These are phyloP conservation scores for Alectoris magna DNA, from an alignment of 2,797 vertebrate genomes.

Conservation along the genomic window DNA sequence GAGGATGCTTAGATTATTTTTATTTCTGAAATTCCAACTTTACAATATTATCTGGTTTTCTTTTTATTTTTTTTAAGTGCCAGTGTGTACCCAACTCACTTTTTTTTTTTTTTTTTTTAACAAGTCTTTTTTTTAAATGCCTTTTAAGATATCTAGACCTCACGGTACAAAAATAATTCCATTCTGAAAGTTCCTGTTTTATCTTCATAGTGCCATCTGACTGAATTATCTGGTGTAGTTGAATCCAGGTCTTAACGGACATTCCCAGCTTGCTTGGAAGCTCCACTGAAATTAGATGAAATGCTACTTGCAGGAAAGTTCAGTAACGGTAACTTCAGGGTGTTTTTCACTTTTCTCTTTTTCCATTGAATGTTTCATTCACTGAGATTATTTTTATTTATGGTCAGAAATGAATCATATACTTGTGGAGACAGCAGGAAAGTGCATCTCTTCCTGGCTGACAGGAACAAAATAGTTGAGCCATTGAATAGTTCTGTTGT, in stretches of 20 bases:
- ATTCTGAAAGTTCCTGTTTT: neutral
- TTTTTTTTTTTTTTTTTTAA: neutral
- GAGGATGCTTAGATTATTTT: neutral
- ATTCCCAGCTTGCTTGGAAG: neutral
- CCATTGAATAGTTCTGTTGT: neutral
- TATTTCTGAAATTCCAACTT: neutral
- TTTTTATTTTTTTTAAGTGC: neutral
- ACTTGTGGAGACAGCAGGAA: neutral
- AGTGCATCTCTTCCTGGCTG: neutral
- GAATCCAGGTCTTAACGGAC: neutral
- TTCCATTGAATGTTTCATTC: neutral
- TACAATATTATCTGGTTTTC: neutral
- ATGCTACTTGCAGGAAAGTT: neutral
- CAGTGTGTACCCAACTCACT: neutral
- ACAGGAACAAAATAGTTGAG: neutral
- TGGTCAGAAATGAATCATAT: neutral
- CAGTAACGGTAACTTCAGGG: neutral
- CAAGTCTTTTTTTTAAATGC: neutral
- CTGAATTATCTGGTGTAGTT: neutral
- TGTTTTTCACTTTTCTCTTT: neutral
- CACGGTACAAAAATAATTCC: neutral
- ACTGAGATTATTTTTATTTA: neutral
- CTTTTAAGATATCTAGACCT: neutral
- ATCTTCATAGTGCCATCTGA: conserved; percentile 6
- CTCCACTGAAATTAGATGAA: neutral